Percentiles rank a stretch among this genome's conserved stretches.
Conservation (phyloP, 2,888 invertebrate genomes). For the Saturnia pavonia region DNA sequence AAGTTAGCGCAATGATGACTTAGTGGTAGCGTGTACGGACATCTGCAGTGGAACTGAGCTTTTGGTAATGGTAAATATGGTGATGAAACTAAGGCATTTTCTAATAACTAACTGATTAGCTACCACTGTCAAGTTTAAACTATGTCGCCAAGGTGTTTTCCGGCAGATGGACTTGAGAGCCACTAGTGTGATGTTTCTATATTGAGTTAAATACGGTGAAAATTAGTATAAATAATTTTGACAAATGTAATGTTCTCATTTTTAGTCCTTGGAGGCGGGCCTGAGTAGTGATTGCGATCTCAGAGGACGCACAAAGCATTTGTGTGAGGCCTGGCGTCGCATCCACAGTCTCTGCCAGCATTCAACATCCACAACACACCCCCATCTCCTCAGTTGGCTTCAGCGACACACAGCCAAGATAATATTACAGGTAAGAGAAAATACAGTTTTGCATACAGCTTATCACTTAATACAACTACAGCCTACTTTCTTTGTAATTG, state of each 20-base stretch:
- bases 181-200: too few relatives aligned
- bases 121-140: too few relatives aligned
- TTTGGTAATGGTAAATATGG: too few relatives aligned
- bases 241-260: not conserved
- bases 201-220: not conserved
- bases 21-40: too few relatives aligned
- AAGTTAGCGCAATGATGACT: too few relatives aligned
- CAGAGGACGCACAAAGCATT: slow-evolving; percentile 54
- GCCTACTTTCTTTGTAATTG: too few relatives aligned
- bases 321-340: slow-evolving; percentile 70
- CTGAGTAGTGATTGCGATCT: slow-evolving; percentile 54
- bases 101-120: too few relatives aligned
- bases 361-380: slow-evolving; percentile 62
- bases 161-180: too few relatives aligned
- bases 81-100: too few relatives aligned
- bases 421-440: slow-evolving; percentile 57
- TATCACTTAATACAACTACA: too few relatives aligned
- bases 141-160: too few relatives aligned
- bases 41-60: too few relatives aligned
- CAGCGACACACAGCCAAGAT: slow-evolving; percentile 66
- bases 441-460: not conserved
- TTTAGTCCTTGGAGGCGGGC: slow-evolving; percentile 62
- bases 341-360: slow-evolving; percentile 68
- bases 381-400: slow-evolving; percentile 64
- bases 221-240: not conserved